Evolutionary conservation across 2,113 vertebrate genomes (phyloP).

Genomic region (Microcebus lehilahytsara): DNA sequence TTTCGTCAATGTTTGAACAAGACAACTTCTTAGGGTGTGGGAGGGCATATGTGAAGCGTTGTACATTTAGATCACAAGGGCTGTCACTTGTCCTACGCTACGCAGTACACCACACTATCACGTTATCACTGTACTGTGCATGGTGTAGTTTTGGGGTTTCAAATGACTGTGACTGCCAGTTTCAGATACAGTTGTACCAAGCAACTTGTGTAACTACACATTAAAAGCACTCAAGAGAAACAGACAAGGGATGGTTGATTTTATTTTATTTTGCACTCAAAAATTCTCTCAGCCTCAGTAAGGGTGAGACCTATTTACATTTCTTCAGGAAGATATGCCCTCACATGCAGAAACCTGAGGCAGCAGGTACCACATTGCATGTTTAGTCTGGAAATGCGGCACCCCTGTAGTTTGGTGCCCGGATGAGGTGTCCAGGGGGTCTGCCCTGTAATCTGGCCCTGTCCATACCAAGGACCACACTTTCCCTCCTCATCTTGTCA

Average conservation of each 20-base stretch:
- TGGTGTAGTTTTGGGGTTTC: background rate
- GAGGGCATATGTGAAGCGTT: background rate
- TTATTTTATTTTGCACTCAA: background rate
- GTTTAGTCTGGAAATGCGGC: background rate
- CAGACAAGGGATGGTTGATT: background rate
- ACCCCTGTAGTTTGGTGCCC: no score
- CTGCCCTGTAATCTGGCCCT: background rate
- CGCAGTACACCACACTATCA: background rate
- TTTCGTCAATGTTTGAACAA: background rate
- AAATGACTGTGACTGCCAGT: background rate
- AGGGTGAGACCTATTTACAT: background rate
- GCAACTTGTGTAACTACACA: background rate
- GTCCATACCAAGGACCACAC: background rate
- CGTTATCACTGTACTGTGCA: background rate
- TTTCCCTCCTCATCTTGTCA: background rate
- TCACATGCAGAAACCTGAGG: background rate
- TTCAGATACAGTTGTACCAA: background rate
- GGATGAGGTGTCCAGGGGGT: background rate
- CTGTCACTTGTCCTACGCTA: background rate
- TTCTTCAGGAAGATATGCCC: background rate
- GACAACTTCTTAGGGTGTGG: background rate
- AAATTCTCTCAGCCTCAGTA: background rate
- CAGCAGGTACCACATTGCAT: fast-evolving
- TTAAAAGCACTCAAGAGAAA: background rate
- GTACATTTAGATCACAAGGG: background rate